phyloP scores from a whole-genome alignment of 2,113 vertebrate genomes.

The Tetrao urogallus region DNA sequence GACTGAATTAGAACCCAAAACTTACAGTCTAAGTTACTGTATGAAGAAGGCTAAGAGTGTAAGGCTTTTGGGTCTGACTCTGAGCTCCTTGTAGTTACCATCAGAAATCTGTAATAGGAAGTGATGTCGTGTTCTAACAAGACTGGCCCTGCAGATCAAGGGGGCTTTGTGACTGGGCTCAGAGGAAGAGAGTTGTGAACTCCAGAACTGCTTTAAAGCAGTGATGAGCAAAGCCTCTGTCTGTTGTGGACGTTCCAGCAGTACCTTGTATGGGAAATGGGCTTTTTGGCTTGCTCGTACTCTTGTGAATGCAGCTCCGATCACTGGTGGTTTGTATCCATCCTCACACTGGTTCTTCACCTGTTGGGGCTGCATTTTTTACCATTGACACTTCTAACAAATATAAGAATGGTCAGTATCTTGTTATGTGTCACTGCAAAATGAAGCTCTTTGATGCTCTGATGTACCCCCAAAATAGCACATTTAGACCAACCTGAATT shows the following conservation, averaged over 20 bases:
- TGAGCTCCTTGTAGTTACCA: not conserved
- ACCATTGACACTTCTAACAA: not conserved
- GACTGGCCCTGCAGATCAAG: not conserved
- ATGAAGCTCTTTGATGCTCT: not conserved
- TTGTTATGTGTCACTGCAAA: not conserved
- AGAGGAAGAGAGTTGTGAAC: not conserved
- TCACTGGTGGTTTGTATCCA: not conserved
- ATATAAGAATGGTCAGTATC: not conserved
- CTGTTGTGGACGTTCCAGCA: not conserved
- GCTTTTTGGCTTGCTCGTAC: not conserved
- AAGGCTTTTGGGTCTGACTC: not conserved
- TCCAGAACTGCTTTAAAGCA: not conserved
- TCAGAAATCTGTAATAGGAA: not conserved
- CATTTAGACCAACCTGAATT: not conserved
- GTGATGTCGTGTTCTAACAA: not conserved
- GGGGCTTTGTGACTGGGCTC: not conserved
- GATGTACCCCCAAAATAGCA: not conserved
- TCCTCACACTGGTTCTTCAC: not conserved
- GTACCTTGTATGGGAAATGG: not conserved
- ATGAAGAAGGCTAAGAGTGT: not conserved
- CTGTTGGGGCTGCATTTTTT: not conserved
- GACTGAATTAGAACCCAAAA: not conserved
- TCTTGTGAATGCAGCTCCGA: not conserved
- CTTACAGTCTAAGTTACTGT: not conserved
- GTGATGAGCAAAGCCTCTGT: slow-evolving; percentile 1